Conservation (phyloP, 2,888 invertebrate genomes). For the Pheosia tremula region DNA sequence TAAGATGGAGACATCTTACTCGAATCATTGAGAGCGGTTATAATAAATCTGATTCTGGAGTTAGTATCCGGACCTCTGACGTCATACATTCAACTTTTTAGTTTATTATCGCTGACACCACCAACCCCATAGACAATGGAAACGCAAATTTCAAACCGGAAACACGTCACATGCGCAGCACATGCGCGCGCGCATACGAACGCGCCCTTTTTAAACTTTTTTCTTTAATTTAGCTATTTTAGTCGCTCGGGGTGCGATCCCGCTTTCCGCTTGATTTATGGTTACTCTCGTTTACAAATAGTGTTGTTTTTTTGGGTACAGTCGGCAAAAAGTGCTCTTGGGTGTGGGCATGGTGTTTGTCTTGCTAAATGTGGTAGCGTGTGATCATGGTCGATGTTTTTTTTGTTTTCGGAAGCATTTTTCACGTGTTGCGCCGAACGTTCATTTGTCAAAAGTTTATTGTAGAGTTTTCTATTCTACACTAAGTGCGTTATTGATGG, state of each 20-base stretch:
- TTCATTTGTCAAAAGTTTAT: no score
- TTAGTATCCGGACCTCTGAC: not conserved
- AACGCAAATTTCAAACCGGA: constrained; percentile 75
- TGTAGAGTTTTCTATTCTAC: no score
- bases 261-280: constrained; percentile 68
- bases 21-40: not conserved
- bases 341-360: constrained; percentile 19
- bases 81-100: constrained; percentile 47
- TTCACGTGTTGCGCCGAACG: no score
- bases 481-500: no score
- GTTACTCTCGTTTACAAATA: constrained; percentile 42
- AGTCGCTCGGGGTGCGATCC: constrained; percentile 60
- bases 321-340: constrained; percentile 18
- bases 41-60: not conserved
- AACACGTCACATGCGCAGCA: constrained; percentile 77
- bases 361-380: constrained; percentile 8
- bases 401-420: not conserved
- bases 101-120: constrained; percentile 53
- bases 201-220: constrained; percentile 69
- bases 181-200: constrained; percentile 70
- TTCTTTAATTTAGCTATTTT: constrained; percentile 66
- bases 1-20: no score
- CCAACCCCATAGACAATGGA: constrained; percentile 54
- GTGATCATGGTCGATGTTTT: not conserved
- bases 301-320: constrained; percentile 13